A percentile compares a stretch with the other conserved stretches of the same genome.
These are phyloP conservation scores for Portunus trituberculatus DNA, from an alignment of 1,140 invertebrate species.

Conservation along the genomic window DNA sequence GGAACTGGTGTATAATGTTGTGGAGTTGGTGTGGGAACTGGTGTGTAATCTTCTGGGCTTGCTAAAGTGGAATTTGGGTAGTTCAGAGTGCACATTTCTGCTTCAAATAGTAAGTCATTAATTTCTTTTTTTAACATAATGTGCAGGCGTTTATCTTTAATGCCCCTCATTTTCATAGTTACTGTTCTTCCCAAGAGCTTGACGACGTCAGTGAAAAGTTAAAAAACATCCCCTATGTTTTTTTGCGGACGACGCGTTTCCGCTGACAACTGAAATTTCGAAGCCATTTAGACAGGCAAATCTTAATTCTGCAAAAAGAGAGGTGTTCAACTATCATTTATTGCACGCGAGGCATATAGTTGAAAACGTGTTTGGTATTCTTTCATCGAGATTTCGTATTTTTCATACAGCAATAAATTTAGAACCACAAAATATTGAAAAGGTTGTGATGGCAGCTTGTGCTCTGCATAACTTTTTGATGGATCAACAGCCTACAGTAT, in stretches of 20 bases:
- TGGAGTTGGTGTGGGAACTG: too few relatives aligned
- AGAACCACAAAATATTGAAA: too few relatives aligned
- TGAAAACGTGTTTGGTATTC: too few relatives aligned
- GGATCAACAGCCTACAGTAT: slow-evolving; percentile 8
- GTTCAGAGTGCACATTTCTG: slow-evolving; percentile 42
- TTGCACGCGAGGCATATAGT: slow-evolving; percentile 42
- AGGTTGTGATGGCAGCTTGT: slow-evolving; percentile 45
- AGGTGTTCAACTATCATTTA: slow-evolving; percentile 52
- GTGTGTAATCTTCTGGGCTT: too few relatives aligned
- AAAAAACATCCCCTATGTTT: slow-evolving; percentile 40
- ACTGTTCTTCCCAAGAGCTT: background rate
- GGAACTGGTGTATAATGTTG: too few relatives aligned
- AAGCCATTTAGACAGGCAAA: slow-evolving; percentile 1
- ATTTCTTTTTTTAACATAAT: slow-evolving; percentile 4
- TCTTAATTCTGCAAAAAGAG: slow-evolving; percentile 36
- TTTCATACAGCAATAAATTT: too few relatives aligned
- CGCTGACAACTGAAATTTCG: background rate
- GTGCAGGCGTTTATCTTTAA: slow-evolving; percentile 35
- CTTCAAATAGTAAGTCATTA: slow-evolving; percentile 41
- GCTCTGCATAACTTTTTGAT: slow-evolving; percentile 54
- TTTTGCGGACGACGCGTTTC: slow-evolving; percentile 47
- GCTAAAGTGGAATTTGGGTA: too few relatives aligned
- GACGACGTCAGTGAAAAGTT: slow-evolving; percentile 16
- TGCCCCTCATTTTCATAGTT: slow-evolving; percentile 42
- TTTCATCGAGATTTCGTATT: too few relatives aligned